Evolutionary conservation across 2,888 invertebrate genomes (phyloP).

Genomic region (Drymonia ruficornis): DNA sequence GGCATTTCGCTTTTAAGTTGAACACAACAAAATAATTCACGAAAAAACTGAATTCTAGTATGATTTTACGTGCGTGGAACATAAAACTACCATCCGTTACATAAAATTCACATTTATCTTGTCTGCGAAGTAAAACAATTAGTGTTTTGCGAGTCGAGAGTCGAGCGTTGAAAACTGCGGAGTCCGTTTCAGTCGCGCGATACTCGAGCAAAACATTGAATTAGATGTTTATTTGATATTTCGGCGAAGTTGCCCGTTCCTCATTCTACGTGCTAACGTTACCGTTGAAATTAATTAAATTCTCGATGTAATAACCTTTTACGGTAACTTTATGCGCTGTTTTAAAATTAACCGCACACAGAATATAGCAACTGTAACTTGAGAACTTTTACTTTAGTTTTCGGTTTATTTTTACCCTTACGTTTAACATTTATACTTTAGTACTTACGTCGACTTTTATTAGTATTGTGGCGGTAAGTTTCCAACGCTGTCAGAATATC

Average conservation of each 20-base stretch:
- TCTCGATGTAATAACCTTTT: not conserved
- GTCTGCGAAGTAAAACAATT: slow-evolving; percentile 39
- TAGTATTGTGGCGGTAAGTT: too few species aligned
- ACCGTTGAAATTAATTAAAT: slow-evolving; percentile 6
- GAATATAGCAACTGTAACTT: not conserved
- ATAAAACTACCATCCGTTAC: slow-evolving; percentile 22
- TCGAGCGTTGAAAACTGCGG: slow-evolving; percentile 32
- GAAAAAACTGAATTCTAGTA: too few species aligned
- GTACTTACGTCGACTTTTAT: too few species aligned
- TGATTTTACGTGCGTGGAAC: too few species aligned
- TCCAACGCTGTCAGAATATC: too few species aligned
- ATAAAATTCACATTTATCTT: slow-evolving; percentile 36
- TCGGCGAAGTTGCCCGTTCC: slow-evolving; percentile 23
- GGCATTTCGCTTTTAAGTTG: too few species aligned
- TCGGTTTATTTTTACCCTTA: too few species aligned
- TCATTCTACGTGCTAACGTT: slow-evolving; percentile 17
- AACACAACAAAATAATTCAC: too few species aligned
- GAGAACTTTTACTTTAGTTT: too few species aligned
- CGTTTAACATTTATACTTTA: too few species aligned
- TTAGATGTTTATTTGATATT: slow-evolving; percentile 41
- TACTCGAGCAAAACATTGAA: slow-evolving; percentile 30
- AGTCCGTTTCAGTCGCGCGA: slow-evolving; percentile 31
- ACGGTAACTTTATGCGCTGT: not conserved
- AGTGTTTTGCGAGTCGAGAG: slow-evolving; percentile 36
- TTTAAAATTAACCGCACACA: too few species aligned